These are phyloP conservation scores for Reticulitermes speratus DNA, from an alignment of 1,140 invertebrate genomes.

Conservation along the genomic window DNA sequence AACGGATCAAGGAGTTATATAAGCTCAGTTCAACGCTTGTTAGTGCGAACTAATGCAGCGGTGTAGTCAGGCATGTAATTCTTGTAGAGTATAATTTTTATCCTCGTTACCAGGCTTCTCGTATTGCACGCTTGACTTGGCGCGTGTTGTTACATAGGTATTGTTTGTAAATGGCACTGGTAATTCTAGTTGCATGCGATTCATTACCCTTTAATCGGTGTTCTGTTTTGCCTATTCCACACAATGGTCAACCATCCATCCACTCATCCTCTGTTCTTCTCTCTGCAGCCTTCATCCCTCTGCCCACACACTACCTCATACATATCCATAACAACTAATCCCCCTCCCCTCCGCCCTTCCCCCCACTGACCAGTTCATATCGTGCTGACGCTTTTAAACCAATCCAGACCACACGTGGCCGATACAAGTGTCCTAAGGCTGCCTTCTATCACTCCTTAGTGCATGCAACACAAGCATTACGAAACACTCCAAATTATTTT, in stretches of 20 bases:
- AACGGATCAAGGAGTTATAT: neutral
- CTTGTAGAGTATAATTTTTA: neutral
- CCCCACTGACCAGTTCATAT: neutral
- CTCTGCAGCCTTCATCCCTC: neutral
- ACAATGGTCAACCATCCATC: constrained; percentile 11
- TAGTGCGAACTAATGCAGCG: neutral
- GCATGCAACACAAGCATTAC: neutral
- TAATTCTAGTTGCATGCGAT: constrained; percentile 1
- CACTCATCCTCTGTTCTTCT: neutral
- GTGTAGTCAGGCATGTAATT: neutral
- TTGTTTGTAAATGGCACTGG: neutral
- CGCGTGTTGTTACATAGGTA: neutral
- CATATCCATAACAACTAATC: neutral
- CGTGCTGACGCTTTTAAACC: neutral
- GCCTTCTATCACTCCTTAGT: neutral
- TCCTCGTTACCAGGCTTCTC: neutral
- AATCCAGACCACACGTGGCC: neutral
- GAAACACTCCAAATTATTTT: too few species aligned
- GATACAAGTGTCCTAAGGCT: neutral
- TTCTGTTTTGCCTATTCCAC: constrained; percentile 15
- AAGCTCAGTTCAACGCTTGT: neutral
- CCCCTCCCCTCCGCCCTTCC: neutral
- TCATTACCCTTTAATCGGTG: constrained; percentile 11
- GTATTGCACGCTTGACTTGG: neutral
- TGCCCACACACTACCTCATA: neutral